A percentile compares a stretch with the other conserved stretches of the same genome.
phyloP scores from a whole-genome alignment of 2,113 vertebrate species.

The human region DNA sequence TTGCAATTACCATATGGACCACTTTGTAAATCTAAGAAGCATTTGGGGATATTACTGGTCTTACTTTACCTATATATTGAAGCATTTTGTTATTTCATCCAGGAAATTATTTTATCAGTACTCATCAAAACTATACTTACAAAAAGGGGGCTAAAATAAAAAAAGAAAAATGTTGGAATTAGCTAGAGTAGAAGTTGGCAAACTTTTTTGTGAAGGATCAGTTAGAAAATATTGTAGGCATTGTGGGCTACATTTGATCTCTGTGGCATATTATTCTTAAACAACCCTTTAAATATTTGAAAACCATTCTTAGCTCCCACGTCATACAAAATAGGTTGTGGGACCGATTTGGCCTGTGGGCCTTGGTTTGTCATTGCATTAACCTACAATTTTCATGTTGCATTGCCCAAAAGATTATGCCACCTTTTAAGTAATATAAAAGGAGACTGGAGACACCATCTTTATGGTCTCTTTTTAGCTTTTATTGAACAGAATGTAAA shows the following conservation, averaged over 20 bases:
- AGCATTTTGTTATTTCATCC: not conserved
- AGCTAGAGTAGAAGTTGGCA: not conserved
- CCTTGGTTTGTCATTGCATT: not conserved
- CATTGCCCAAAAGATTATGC: not conserved
- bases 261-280: not conserved
- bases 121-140: not conserved
- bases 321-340: not conserved
- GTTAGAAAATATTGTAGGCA: constrained; percentile 14
- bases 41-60: not conserved
- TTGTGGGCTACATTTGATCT: not conserved
- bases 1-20: not conserved
- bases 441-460: not conserved
- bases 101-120: constrained; percentile 39
- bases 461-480: constrained; percentile 3
- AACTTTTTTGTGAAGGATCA: constrained; percentile 15
- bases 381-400: not conserved
- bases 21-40: constrained; percentile 25
- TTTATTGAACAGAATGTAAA: constrained; percentile 24
- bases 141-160: not conserved
- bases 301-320: not conserved
- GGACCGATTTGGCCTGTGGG: not conserved
- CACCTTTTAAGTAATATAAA: not conserved
- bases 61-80: constrained; percentile 17
- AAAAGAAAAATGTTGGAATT: not conserved
- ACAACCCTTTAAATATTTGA: not conserved